phyloP scores from a whole-genome alignment of 2,888 invertebrate genomes.

The Netelia melanura region DNA sequence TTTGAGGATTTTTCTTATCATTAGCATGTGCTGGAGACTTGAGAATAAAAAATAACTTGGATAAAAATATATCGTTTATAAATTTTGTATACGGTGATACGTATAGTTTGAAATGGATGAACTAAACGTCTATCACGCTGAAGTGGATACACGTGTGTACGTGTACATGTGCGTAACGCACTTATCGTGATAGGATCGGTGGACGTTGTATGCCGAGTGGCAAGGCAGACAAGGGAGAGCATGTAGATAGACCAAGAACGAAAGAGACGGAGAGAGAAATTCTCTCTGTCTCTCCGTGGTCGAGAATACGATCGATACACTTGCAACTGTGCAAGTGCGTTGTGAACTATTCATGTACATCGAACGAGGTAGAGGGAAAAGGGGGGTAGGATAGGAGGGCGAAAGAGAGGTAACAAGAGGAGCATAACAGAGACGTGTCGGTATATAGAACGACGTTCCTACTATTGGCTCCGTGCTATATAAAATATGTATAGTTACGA shows the following conservation, averaged over 20 bases:
- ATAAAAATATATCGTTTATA: background rate
- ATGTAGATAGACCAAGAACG: background rate
- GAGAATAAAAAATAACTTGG: background rate
- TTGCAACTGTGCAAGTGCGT: conserved; percentile 55
- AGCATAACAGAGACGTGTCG: background rate
- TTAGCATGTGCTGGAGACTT: background rate
- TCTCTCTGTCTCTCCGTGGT: background rate
- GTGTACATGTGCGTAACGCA: conserved; percentile 29
- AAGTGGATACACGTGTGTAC: background rate
- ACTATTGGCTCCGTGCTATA: background rate
- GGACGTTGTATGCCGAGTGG: conserved; percentile 2
- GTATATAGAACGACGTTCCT: conserved; percentile 26
- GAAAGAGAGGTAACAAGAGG: conserved; percentile 1
- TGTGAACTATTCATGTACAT: conserved; percentile 54
- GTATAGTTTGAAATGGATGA: conserved; percentile 8
- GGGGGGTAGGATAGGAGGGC: background rate
- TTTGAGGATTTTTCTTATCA: conserved; percentile 27
- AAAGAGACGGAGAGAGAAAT: too few relatives aligned
- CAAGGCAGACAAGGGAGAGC: background rate
- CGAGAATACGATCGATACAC: conserved; percentile 10
- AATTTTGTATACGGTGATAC: background rate
- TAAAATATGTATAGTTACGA: conserved; percentile 25
- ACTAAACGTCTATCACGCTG: conserved; percentile 11
- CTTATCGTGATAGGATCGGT: conserved; percentile 1
- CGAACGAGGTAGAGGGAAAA: conserved; percentile 1